Conservation (phyloP, 1,140 invertebrate species). For the Tribolium castaneum region DNA sequence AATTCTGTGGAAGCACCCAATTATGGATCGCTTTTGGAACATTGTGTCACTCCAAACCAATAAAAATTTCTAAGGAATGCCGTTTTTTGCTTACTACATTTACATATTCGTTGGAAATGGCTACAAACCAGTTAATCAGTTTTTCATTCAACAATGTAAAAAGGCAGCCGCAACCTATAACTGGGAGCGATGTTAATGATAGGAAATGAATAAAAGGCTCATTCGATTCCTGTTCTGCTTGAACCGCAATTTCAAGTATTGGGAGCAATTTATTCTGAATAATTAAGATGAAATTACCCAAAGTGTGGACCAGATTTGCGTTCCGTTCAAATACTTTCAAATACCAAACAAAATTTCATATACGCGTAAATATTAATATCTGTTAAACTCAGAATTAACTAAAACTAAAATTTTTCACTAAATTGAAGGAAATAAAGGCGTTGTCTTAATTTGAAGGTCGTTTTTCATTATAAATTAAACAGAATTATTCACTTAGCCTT, state of each 20-base stretch:
- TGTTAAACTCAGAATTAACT: too few species aligned
- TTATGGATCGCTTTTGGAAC: neutral
- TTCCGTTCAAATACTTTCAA: neutral
- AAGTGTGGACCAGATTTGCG: neutral
- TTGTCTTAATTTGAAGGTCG: too few species aligned
- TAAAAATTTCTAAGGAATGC: neutral
- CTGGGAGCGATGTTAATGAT: slow-evolving; percentile 6
- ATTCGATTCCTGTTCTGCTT: slow-evolving; percentile 5
- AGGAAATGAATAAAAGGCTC: slow-evolving; percentile 8
- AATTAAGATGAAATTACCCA: neutral
- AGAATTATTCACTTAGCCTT: too few species aligned
- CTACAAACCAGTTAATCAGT: neutral
- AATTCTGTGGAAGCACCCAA: slow-evolving; percentile 5
- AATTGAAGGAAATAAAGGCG: too few species aligned
- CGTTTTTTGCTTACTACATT: neutral
- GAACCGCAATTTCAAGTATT: slow-evolving; percentile 1
- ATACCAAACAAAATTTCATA: too few species aligned
- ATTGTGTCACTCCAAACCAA: neutral
- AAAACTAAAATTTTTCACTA: too few species aligned
- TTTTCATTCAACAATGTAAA: neutral
- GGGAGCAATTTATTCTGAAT: neutral
- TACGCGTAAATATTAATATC: too few species aligned
- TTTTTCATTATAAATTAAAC: too few species aligned
- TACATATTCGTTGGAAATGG: neutral
- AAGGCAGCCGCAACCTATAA: neutral